A percentile compares a stretch with the other conserved stretches of the same genome.
Conservation (phyloP, 2,113 vertebrate species). For the Saguinus midas region DNA sequence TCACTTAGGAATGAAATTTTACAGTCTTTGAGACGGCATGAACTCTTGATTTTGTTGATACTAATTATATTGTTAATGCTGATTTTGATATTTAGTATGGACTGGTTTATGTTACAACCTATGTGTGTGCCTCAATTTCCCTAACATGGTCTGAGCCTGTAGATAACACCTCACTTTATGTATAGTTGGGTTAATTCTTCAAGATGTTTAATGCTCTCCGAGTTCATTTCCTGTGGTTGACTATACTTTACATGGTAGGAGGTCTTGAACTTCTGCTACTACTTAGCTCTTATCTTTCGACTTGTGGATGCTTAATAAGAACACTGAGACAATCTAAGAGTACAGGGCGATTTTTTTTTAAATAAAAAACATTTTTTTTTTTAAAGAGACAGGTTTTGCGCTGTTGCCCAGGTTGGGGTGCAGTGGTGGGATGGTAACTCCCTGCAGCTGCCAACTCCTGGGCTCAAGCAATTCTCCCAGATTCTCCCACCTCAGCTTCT, state of each 20-base stretch:
- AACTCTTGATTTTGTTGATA: background rate
- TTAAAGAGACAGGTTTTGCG: too few relatives aligned
- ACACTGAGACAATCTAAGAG: accelerated
- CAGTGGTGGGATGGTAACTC: too few relatives aligned
- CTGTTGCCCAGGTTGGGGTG: too few relatives aligned
- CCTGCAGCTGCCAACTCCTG: too few relatives aligned
- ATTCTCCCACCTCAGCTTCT: too few relatives aligned
- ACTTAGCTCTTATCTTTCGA: background rate
- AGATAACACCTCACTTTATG: background rate
- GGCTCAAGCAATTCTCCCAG: too few relatives aligned
- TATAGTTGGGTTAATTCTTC: background rate
- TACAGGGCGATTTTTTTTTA: background rate
- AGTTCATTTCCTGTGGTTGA: background rate
- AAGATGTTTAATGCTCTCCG: background rate
- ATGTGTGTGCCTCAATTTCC: background rate
- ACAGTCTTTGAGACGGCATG: background rate
- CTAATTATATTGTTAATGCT: background rate
- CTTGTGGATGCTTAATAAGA: background rate
- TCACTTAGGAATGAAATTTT: background rate
- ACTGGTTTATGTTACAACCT: background rate
- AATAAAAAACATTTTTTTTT: too few relatives aligned
- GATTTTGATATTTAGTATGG: background rate
- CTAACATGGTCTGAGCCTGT: background rate
- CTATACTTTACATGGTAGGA: background rate
- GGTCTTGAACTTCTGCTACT: background rate